Conservation (phyloP, 2,888 invertebrate species). For the Cancer borealis region DNA sequence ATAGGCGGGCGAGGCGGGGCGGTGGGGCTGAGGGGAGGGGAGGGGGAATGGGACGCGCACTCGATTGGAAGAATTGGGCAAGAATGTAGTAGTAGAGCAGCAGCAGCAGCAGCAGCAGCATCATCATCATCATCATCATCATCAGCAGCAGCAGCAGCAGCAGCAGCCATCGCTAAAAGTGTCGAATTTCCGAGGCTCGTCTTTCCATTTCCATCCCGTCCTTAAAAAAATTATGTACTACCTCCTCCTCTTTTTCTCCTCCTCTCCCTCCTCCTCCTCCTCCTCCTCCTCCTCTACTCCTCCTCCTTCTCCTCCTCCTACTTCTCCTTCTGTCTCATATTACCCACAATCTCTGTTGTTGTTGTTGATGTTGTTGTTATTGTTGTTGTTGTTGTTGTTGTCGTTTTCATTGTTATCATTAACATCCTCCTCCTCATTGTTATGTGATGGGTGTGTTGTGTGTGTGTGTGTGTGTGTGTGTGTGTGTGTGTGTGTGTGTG, state of each 20-base stretch:
- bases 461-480: too few relatives aligned
- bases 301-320: not conserved
- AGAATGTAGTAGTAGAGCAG: not conserved
- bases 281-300: not conserved
- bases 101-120: not conserved
- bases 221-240: too few relatives aligned
- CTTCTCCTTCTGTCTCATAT: too few relatives aligned
- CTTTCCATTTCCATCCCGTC: not conserved
- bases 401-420: too few relatives aligned
- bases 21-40: not conserved
- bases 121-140: not conserved
- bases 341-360: too few relatives aligned
- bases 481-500: too few relatives aligned
- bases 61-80: not conserved
- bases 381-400: too few relatives aligned
- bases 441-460: too few relatives aligned
- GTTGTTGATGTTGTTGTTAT: too few relatives aligned
- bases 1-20: not conserved
- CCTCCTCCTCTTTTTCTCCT: too few relatives aligned
- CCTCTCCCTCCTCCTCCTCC: too few relatives aligned
- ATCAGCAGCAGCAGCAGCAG: not conserved
- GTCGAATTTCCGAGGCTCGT: not conserved
- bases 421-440: too few relatives aligned
- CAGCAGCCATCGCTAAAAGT: not conserved
- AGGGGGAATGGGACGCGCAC: not conserved